Base-by-base conservation (phyloP, 2,113 vertebrate species). In the Microtus pennsylvanicus region DNA sequence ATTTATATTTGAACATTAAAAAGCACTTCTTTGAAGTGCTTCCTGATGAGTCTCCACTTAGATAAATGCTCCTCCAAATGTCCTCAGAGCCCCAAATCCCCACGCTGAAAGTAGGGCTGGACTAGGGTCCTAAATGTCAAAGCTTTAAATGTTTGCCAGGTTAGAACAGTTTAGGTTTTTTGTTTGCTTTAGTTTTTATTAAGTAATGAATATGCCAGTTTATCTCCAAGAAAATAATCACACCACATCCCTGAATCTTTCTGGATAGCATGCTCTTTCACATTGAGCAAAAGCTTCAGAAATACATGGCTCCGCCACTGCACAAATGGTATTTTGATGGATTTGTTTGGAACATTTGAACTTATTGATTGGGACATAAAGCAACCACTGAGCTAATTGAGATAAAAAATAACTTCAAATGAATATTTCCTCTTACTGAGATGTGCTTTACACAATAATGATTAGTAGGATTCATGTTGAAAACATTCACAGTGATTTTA, bases 21-120 rank as follows among this genome's bases (percentile, higher is more conserved):
- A 93, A 95, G 70, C 52, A 63, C 47, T 87, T 95, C 94, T 94
- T 95, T 97, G 94, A 98, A 97, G 95, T 97, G 76, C 83, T 94
- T 97, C 81, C 87, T 94, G 89, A 97, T 95, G 94, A 94, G 92
- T 95, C 52, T 85, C 47, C 42, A 87, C 69, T 95, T 92, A 87
- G 87, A 89, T 87, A 93, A 96, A 97, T 90, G 87, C 76, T 95
- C 80, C 74, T 70, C 67, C 93, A 82, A 87, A 81, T 63, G 26
- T 45, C 87, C 17, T 90, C 21, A 50, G 35, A 38, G 63, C 28
- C 28, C 65, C 35, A 3, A 7, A 87, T 42, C 30, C 74, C 65
- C 28, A 42, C 5, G 21, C 45, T 7, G 13, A n/a, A 2, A 45
- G 14, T 11, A 13, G 24, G 8, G 26, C 42, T 10, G 5, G 16